Conservation (phyloP, 2,113 vertebrate species). For the Limnothrissa miodon region DNA sequence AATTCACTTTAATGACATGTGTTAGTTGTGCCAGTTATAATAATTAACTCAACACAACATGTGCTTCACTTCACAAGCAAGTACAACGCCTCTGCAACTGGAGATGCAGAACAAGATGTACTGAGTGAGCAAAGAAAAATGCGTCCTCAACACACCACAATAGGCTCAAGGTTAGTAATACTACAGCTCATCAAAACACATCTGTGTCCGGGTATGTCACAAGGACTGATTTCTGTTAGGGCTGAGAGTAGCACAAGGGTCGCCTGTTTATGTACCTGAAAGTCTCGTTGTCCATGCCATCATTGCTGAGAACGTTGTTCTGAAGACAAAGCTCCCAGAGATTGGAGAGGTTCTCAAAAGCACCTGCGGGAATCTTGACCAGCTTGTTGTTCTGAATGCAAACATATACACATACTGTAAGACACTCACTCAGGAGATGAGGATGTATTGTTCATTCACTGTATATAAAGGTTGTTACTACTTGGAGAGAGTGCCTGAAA, state of each 20-base stretch:
- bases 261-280: constrained; percentile 77
- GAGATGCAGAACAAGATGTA: neutral
- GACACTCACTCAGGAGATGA: neutral
- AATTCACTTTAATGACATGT: no score
- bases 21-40: no score
- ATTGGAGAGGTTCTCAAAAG: constrained; percentile 80
- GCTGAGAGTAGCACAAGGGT: neutral
- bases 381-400: constrained; percentile 86
- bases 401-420: neutral
- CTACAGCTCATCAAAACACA: no score
- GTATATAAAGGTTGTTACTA: no score
- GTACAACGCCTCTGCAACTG: no score
- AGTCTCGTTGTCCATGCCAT: constrained; percentile 90
- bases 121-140: neutral
- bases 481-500: no score
- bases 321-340: constrained; percentile 93
- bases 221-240: no score
- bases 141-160: neutral
- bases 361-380: constrained; percentile 89
- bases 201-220: no score
- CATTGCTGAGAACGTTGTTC: constrained; percentile 89
- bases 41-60: no score
- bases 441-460: neutral
- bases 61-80: no score
- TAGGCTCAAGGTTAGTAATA: neutral